phyloP scores from a whole-genome alignment of 2,888 invertebrate species.

The Reticulitermes lucifugus region DNA sequence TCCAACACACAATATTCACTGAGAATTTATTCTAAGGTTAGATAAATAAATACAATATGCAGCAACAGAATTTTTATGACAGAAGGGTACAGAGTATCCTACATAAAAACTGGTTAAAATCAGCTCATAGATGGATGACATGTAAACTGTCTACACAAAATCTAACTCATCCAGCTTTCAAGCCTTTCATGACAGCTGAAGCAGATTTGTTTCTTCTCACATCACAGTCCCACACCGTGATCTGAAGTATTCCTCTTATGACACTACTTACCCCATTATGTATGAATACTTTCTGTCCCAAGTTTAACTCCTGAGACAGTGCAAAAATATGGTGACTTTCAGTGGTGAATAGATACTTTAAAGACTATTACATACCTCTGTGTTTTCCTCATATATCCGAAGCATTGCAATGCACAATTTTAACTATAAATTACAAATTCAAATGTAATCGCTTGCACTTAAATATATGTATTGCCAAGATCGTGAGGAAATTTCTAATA shows the following conservation, averaged over 20 bases:
- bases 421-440: background rate
- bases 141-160: conserved; percentile 25
- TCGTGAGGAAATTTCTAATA: background rate
- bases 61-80: background rate
- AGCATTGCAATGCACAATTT: background rate
- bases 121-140: conserved; percentile 30
- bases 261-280: background rate
- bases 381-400: background rate
- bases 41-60: conserved; percentile 26
- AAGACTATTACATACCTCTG: background rate
- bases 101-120: conserved; percentile 18
- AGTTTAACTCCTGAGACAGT: background rate
- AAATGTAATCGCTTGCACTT: background rate
- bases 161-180: background rate
- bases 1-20: background rate
- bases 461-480: background rate
- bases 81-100: background rate
- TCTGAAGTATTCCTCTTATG: background rate
- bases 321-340: background rate
- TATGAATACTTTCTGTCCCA: background rate
- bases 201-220: background rate
- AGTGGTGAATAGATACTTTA: background rate
- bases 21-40: conserved; percentile 21
- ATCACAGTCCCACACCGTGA: background rate
- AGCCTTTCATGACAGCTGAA: background rate